phyloP scores from a whole-genome alignment of 2,113 vertebrate species.

The Okapia johnstoni region DNA sequence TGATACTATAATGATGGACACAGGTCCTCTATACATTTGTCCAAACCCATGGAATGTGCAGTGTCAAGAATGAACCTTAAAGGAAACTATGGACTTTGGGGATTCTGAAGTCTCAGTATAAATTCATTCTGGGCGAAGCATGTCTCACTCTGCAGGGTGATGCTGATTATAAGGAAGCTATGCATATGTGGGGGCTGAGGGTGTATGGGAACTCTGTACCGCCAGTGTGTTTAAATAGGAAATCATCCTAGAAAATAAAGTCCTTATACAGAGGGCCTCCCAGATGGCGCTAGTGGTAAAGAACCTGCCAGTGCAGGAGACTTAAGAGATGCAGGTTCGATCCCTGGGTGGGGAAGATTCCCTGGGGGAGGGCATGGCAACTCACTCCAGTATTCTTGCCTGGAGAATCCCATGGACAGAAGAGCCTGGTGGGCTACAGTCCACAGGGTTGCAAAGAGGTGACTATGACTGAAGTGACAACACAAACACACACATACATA shows the following conservation, averaged over 20 bases:
- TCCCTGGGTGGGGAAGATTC: neutral
- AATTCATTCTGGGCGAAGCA: neutral
- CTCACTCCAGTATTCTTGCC: neutral
- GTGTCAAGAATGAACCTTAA: neutral
- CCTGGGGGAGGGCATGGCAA: neutral
- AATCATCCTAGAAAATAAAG: neutral
- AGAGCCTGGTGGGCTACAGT: neutral
- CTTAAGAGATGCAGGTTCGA: neutral
- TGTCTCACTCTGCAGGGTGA: neutral
- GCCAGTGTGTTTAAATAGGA: neutral
- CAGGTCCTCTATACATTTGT: neutral
- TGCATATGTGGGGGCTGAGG: fast-evolving
- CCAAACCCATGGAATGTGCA: neutral
- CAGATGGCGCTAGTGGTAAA: neutral
- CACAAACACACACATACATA: neutral
- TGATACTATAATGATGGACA: neutral
- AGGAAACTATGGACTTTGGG: neutral
- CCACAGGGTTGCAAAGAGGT: neutral
- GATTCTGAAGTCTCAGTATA: neutral
- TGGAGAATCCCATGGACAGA: neutral
- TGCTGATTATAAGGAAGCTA: neutral
- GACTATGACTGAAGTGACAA: neutral
- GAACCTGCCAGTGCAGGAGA: neutral
- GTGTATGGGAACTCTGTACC: neutral
- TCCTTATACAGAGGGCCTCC: neutral